Evolutionary conservation across 2,113 vertebrate genomes (phyloP).

Genomic region (Cavia porcellus): DNA sequence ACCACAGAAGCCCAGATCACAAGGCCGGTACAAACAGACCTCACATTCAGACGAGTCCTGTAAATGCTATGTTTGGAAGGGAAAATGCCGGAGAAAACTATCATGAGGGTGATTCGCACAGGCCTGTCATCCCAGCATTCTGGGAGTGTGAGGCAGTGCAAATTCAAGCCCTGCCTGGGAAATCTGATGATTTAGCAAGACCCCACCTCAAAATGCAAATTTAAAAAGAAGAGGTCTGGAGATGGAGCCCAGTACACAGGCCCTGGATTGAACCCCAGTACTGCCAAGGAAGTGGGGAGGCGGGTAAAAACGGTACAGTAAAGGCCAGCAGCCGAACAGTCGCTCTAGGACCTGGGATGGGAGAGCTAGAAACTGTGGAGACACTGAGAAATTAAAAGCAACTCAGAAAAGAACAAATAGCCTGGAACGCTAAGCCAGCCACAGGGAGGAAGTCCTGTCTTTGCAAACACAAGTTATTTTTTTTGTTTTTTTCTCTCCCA

Average conservation of each 20-base stretch:
- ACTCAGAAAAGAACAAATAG: background rate
- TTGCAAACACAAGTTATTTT: background rate
- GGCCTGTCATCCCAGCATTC: background rate
- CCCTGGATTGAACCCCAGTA: background rate
- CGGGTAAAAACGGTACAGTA: background rate
- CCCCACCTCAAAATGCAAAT: background rate
- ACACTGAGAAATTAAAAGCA: background rate
- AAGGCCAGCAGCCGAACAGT: background rate
- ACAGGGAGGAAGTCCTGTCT: background rate
- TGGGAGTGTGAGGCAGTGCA: background rate
- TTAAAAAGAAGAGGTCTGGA: background rate
- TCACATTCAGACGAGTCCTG: background rate
- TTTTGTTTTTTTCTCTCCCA: background rate
- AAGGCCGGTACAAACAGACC: background rate
- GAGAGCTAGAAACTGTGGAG: background rate
- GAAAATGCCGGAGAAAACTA: background rate
- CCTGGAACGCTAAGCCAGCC: background rate
- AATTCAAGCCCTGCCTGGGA: background rate
- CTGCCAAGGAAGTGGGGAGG: background rate
- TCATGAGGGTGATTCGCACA: background rate
- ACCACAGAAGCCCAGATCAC: background rate
- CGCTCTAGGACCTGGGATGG: background rate
- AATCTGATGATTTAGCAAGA: background rate
- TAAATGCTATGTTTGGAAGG: background rate
- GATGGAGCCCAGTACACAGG: background rate